Conservation (phyloP, 2,888 invertebrate species). For the Seladonia tumulorum region DNA sequence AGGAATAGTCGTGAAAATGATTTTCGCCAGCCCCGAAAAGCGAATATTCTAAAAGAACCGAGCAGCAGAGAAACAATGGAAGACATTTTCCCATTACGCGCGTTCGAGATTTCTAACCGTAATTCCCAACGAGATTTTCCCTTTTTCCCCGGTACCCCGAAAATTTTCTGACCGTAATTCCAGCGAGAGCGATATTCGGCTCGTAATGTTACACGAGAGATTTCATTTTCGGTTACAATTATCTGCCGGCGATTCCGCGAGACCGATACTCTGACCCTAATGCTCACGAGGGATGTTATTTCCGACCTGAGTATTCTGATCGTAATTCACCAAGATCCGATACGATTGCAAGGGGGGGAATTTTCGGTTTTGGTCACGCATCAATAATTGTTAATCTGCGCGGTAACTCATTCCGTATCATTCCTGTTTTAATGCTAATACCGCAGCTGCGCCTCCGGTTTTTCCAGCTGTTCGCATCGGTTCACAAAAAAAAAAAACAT, state of each 20-base stretch:
- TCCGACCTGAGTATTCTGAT: slow-evolving; percentile 7
- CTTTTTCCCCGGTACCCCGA: not conserved
- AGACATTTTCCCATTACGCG: not conserved
- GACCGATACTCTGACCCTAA: slow-evolving; percentile 4
- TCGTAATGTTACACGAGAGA: slow-evolving; percentile 11
- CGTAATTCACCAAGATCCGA: slow-evolving; percentile 8
- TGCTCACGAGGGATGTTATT: slow-evolving; percentile 3
- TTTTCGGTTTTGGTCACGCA: not conserved
- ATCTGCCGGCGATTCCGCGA: slow-evolving; percentile 3
- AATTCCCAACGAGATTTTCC: not conserved
- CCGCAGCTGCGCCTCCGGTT: not conserved
- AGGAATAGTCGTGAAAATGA: not conserved
- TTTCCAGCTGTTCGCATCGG: not conserved
- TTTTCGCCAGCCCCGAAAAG: not conserved
- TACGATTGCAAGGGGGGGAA: slow-evolving; percentile 9
- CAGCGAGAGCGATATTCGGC: not conserved
- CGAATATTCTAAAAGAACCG: not conserved
- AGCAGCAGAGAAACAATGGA: not conserved
- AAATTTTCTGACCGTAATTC: not conserved
- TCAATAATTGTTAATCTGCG: not conserved
- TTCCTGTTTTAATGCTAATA: not conserved
- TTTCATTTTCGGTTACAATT: slow-evolving; percentile 10
- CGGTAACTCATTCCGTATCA: slow-evolving; percentile 23
- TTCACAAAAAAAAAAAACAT: not conserved
- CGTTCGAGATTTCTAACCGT: not conserved